A percentile compares a stretch with the other conserved stretches of the same genome.
These are phyloP conservation scores for Agapornis roseicollis DNA, from an alignment of 2,113 vertebrate genomes.

Conservation along the genomic window DNA sequence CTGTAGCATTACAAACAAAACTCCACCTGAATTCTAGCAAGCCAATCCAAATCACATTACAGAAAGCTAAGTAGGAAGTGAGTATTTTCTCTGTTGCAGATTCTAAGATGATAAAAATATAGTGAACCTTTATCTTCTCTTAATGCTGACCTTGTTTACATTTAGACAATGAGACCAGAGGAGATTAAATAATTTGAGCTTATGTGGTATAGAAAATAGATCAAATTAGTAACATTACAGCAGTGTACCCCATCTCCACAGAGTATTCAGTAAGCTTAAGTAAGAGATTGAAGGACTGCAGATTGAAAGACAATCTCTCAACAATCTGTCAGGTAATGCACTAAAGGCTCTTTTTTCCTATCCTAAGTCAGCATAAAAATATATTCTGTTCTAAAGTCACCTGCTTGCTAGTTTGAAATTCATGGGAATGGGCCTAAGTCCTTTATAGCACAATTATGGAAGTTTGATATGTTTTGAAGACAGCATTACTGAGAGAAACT, in stretches of 20 bases:
- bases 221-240: neutral
- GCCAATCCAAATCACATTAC: neutral
- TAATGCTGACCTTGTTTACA: neutral
- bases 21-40: neutral
- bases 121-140: neutral
- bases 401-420: neutral
- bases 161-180: neutral
- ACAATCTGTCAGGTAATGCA: neutral
- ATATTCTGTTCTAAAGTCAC: neutral
- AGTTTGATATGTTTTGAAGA: neutral
- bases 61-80: neutral
- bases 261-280: neutral
- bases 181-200: neutral
- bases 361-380: neutral
- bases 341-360: neutral
- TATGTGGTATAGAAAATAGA: neutral
- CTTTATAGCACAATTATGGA: neutral
- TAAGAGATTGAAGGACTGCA: neutral
- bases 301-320: neutral
- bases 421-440: neutral
- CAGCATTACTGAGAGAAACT: neutral
- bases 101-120: neutral
- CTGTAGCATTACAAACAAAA: neutral
- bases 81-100: neutral
- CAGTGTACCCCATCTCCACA: neutral